Percentiles rank a stretch among this genome's conserved stretches.
Evolutionary conservation across 2,113 vertebrate genomes (phyloP).

Genomic region (Megaleporinus macrocephalus): DNA sequence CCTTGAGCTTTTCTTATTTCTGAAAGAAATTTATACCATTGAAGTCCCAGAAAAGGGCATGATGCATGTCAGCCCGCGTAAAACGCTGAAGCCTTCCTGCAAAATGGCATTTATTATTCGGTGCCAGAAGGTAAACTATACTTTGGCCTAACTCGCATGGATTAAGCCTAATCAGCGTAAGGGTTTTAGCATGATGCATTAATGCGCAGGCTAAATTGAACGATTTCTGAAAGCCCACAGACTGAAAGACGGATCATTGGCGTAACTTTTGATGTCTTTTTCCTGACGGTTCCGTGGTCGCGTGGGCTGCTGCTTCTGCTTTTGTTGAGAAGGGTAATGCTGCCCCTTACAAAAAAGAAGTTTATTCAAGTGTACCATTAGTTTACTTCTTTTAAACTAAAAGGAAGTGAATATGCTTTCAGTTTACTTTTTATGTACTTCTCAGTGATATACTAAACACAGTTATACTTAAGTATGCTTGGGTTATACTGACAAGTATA

Average conservation of each 20-base stretch:
- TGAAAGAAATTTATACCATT: slow-evolving; percentile 2
- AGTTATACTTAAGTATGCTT: too few relatives aligned
- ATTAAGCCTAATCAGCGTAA: not conserved
- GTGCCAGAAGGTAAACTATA: not conserved
- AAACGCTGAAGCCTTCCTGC: slow-evolving; percentile 5
- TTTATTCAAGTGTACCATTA: too few relatives aligned
- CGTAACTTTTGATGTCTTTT: not conserved
- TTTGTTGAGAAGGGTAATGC: too few relatives aligned
- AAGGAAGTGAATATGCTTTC: too few relatives aligned
- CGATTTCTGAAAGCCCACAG: not conserved
- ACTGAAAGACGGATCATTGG: not conserved
- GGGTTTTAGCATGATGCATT: not conserved
- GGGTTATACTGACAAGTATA: too few relatives aligned
- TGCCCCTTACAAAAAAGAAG: too few relatives aligned
- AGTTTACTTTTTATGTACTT: too few relatives aligned
- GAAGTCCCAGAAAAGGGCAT: too few relatives aligned
- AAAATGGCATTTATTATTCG: slow-evolving; percentile 9
- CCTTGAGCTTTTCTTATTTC: slow-evolving; percentile 14
- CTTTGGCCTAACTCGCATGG: not conserved
- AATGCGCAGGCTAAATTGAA: not conserved
- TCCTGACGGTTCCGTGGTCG: slow-evolving; percentile 15
- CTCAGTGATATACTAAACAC: too few relatives aligned
- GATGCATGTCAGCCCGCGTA: not conserved
- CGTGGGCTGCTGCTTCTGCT: not conserved
- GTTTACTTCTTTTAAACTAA: too few relatives aligned